A percentile compares a stretch with the other conserved stretches of the same genome.
phyloP scores from a whole-genome alignment of 1,140 invertebrate genomes.

The Trinorchestia longiramus region DNA sequence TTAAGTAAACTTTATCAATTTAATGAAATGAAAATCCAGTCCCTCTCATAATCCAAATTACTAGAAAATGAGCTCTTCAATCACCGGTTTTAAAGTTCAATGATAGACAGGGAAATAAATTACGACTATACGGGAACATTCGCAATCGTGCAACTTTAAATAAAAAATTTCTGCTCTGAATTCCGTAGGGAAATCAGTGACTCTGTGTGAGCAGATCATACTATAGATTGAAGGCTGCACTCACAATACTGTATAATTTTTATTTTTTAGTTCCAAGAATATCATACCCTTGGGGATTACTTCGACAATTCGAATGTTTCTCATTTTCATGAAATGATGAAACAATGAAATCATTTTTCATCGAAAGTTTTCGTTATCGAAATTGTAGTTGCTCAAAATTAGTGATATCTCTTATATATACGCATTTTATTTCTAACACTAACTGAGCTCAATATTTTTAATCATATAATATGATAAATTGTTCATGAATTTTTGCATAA shows the following conservation, averaged over 20 bases:
- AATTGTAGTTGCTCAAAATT: background rate
- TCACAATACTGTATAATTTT: background rate
- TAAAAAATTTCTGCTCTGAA: background rate
- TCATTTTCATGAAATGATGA: background rate
- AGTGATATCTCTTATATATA: too few relatives aligned
- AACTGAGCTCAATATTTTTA: background rate
- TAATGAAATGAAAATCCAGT: background rate
- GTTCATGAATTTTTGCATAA: background rate
- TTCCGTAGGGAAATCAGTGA: background rate
- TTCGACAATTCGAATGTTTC: background rate
- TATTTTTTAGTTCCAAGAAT: background rate
- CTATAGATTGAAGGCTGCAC: background rate
- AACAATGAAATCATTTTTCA: too few relatives aligned
- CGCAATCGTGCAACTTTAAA: background rate
- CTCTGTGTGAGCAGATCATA: background rate
- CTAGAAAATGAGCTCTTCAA: background rate
- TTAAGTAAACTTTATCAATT: background rate
- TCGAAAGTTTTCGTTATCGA: too few relatives aligned
- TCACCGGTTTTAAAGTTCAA: background rate
- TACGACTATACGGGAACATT: background rate
- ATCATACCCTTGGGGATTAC: background rate
- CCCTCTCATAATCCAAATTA: background rate
- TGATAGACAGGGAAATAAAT: background rate
- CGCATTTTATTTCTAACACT: too few relatives aligned
- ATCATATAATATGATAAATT: background rate